phyloP scores from a whole-genome alignment of 2,888 invertebrate genomes.

The Micoletzkya japonica region DNA sequence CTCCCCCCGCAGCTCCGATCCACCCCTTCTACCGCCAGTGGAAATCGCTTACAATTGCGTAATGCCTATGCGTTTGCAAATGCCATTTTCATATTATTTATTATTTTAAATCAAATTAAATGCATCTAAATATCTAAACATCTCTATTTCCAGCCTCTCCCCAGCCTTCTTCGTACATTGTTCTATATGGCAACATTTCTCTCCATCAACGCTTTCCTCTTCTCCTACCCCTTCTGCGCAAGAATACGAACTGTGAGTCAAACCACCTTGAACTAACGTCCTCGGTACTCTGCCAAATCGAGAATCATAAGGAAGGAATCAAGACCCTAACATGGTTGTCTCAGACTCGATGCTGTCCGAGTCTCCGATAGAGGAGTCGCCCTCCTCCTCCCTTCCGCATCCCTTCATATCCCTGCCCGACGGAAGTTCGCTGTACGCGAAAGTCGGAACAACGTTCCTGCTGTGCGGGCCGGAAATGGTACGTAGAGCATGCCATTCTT shows the following conservation, averaged over 20 bases:
- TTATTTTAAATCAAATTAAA: background rate
- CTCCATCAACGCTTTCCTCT: background rate
- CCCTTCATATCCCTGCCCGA: constrained; percentile 29
- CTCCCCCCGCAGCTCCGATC: constrained; percentile 1
- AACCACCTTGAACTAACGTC: background rate
- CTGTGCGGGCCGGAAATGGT: constrained; percentile 34
- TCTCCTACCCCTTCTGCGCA: background rate
- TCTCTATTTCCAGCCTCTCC: background rate
- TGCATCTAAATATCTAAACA: too few species aligned
- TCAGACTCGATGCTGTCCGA: background rate
- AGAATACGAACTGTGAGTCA: background rate
- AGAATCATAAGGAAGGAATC: too few species aligned
- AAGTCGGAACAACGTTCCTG: constrained; percentile 35
- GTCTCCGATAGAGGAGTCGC: too few species aligned
- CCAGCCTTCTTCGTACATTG: background rate
- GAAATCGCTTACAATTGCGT: background rate
- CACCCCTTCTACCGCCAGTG: background rate
- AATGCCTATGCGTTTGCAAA: background rate
- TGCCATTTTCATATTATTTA: background rate
- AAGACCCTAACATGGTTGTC: too few species aligned
- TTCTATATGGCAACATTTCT: background rate
- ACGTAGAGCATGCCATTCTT: background rate
- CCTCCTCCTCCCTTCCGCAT: constrained; percentile 9
- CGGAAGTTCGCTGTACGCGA: constrained; percentile 40
- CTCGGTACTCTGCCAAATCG: too few species aligned